These are phyloP conservation scores for Tribolium madens DNA, from an alignment of 1,140 invertebrate genomes.

Conservation along the genomic window DNA sequence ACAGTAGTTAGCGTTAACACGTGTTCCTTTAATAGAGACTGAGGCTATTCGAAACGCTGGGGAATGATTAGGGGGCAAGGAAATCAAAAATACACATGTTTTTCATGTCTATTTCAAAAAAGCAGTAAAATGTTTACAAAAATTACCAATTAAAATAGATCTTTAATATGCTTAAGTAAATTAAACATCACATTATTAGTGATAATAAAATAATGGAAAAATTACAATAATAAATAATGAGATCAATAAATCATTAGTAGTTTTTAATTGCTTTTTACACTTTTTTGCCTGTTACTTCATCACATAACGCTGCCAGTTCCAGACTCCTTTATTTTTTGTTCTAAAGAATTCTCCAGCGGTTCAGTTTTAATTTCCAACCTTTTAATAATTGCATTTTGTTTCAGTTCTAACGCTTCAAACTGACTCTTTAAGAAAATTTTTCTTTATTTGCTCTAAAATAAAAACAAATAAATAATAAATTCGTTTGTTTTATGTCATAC, in stretches of 20 bases:
- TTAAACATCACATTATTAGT: no score
- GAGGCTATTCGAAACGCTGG: no score
- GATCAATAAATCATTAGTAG: conserved; percentile 1
- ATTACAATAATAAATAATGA: conserved; percentile 24
- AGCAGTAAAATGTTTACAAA: conserved; percentile 9
- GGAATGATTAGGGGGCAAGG: no score
- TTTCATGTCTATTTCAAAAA: conserved; percentile 1
- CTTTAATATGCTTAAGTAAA: background rate
- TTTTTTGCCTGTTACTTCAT: conserved; percentile 59
- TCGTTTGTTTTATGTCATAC: conserved; percentile 61
- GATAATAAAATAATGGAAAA: no score
- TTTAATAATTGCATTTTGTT: conserved; percentile 54
- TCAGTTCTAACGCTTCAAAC: conserved; percentile 41
- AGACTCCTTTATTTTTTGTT: conserved; percentile 60
- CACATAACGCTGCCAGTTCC: conserved; percentile 57
- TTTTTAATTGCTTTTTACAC: conserved; percentile 39
- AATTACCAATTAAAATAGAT: no score
- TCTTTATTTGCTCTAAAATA: conserved; percentile 57
- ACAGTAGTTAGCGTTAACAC: no score
- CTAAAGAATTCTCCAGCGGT: conserved; percentile 53
- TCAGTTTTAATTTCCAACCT: conserved; percentile 58
- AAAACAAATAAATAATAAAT: conserved; percentile 24
- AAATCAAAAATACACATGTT: background rate
- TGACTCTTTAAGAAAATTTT: conserved; percentile 43
- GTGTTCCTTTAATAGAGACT: no score